Conservation (phyloP, 2,888 invertebrate species). For the Deilephila elpenor region DNA sequence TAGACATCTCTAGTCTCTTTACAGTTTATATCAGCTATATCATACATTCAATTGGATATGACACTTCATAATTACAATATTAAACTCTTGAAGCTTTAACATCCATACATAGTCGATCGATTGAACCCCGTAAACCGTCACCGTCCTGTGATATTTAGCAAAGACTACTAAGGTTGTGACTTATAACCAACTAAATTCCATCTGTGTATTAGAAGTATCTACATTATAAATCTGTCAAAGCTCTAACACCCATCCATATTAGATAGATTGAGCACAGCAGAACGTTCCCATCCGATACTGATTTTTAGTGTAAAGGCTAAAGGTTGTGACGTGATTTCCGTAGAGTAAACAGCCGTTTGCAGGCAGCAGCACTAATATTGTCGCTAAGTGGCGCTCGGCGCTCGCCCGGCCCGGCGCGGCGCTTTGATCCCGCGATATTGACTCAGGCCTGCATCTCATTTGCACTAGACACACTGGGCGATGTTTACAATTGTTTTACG, state of each 20-base stretch:
- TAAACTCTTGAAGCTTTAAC: no score
- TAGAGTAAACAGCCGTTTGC: constrained; percentile 34
- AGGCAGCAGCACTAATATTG: constrained; percentile 42
- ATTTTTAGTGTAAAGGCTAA: constrained; percentile 16
- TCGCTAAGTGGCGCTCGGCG: constrained; percentile 42
- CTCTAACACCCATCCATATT: no score
- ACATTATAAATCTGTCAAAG: no score
- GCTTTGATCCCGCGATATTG: constrained; percentile 54
- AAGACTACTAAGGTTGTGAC: constrained; percentile 1
- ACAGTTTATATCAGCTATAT: no score
- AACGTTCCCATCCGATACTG: not conserved
- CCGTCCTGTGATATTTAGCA: not conserved
- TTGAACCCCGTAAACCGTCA: no score
- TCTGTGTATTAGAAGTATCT: no score
- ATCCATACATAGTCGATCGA: not conserved
- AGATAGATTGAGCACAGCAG: not conserved
- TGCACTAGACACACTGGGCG: constrained; percentile 40
- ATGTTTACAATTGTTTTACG: constrained; percentile 4
- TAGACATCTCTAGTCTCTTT: no score
- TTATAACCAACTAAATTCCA: no score
- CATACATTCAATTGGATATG: no score
- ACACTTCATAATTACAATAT: no score
- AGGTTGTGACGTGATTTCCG: constrained; percentile 23
- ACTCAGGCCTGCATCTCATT: constrained; percentile 46
- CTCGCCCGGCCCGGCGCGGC: constrained; percentile 28